A percentile compares a stretch with the other conserved stretches of the same genome.
phyloP scores from a whole-genome alignment of 2,797 vertebrate genomes.

The Hippoglossus hippoglossus region DNA sequence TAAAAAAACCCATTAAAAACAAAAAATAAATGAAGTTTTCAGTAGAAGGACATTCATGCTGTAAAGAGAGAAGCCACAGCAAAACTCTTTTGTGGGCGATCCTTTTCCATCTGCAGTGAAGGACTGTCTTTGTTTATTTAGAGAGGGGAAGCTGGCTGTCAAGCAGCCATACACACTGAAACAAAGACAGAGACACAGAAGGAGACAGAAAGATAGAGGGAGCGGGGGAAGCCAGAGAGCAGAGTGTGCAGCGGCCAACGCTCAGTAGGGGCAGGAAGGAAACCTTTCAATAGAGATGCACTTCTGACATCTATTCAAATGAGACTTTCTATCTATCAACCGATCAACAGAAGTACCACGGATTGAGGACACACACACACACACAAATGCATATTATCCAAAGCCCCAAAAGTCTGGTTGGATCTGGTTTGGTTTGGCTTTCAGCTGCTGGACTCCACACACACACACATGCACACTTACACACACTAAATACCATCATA shows the following conservation, averaged over 20 bases:
- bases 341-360: conserved; percentile 61
- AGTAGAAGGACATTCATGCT: conserved; percentile 25
- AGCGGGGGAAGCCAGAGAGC: conserved; percentile 1
- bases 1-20: neutral
- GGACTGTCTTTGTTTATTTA: conserved; percentile 51
- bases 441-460: conserved; percentile 76
- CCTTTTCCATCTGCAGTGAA: conserved; percentile 52
- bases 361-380: conserved; percentile 18
- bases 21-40: conserved; percentile 19
- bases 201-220: neutral
- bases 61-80: conserved; percentile 35
- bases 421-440: conserved; percentile 60
- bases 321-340: conserved; percentile 54
- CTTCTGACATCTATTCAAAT: conserved; percentile 67
- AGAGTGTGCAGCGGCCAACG: conserved; percentile 53
- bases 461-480: neutral
- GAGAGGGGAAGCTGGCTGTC: conserved; percentile 64
- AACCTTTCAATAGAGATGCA: conserved; percentile 68
- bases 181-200: conserved; percentile 37
- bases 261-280: conserved; percentile 78
- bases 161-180: conserved; percentile 48
- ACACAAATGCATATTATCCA: conserved; percentile 39
- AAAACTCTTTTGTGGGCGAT: conserved; percentile 50
- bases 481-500: conserved; percentile 55
- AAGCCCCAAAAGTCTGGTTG: conserved; percentile 62